Base-by-base conservation (phyloP, 2,888 invertebrate species). In the Acleris laterana region DNA sequence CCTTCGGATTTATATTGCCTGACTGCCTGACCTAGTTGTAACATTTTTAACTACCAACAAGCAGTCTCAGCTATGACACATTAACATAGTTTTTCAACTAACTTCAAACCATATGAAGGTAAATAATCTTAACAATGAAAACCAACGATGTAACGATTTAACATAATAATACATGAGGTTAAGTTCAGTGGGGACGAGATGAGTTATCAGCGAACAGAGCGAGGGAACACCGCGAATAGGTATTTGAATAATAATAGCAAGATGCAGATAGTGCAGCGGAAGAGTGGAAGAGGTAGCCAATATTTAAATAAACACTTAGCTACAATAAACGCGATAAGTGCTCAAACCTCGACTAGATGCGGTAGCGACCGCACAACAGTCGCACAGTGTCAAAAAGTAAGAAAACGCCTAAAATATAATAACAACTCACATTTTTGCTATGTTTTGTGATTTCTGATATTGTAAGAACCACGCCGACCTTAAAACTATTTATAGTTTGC, bases 231-330 rank as follows among this genome's bases (percentile, higher is more conserved):
- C 63, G 28, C 61, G 62, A 61, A 66, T 52, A 57, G 66, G 56
- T 63, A 58, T 67, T 62, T 62, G 62, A 68, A 68, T 68, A 59
- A 63, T 58, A 68, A 63, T 61, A 63, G 60, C 50, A 48, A 65
- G 68, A 66, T 63, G 66, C 66, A 62, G 66, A 66, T 66, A 66
- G 48, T 57, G 61, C 66, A 57, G 38, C 48, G 64, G 79, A 58
- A 72, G 77, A 69, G 83, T 81, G 81, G 76, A 70, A 63, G 68
- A 57, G 70, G 71, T 69, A 72, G 73, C 62, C 76, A 73, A 77
- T 81, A 82, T 83, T 84, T 86, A 86, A 87, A 87, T 85, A 88
- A 88, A 88, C 87, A 88, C 88, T 88, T 85, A 85, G 82, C 81
- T 79, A 87, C 88, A 87, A 88, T 87, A 88, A 82, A 80, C 78